Evolutionary conservation across 2,888 invertebrate species (phyloP), one percentile per base, ranked within the genome.

Genomic region (Psylliodes chrysocephalus): DNA sequence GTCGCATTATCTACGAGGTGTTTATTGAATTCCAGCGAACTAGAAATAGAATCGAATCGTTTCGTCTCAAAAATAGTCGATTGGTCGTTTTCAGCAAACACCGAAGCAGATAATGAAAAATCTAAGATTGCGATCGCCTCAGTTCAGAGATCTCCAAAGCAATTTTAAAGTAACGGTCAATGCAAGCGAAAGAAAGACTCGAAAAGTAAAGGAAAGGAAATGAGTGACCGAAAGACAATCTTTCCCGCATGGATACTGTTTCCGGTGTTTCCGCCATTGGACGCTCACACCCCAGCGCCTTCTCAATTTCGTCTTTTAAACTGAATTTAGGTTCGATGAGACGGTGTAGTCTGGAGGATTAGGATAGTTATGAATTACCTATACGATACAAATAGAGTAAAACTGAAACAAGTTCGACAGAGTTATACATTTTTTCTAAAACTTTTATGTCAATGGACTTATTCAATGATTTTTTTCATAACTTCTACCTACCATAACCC

Each of bases 241-340:
- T 73, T 69, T 70, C 74, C 75, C 76, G 77, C 76, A 76, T 75
- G 77, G 73, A 74, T 78, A 75, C 75, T 69, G 74, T 69, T 72
- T 59, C 56, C 51, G 51, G 18, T 56, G 25, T 56, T 46, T 38
- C 56, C 64, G 71, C 73, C 71, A 69, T 71, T 66, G 73, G 71
- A 68, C 69, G 69, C 67, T 72, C 66, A 75, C 75, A 77, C 76
- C 73, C 75, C 75, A 74, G 72, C 78, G 77, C 77, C 74, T 78
- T 77, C 78, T 76, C 78, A 78, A 76, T 78, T 78, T 75, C 77
- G 70, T 71, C 75, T 73, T 49, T 49, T 76, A 79, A 80, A 79
- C 78, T 77, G 78, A 79, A 80, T 80, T 80, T 79, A 76, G 78
- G 76, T 40, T 15, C 28, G 3, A 19, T n/a, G 10, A 38, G 4